These are phyloP conservation scores for Agrotis puta DNA, from an alignment of 2,888 invertebrate species.

Conservation along the genomic window DNA sequence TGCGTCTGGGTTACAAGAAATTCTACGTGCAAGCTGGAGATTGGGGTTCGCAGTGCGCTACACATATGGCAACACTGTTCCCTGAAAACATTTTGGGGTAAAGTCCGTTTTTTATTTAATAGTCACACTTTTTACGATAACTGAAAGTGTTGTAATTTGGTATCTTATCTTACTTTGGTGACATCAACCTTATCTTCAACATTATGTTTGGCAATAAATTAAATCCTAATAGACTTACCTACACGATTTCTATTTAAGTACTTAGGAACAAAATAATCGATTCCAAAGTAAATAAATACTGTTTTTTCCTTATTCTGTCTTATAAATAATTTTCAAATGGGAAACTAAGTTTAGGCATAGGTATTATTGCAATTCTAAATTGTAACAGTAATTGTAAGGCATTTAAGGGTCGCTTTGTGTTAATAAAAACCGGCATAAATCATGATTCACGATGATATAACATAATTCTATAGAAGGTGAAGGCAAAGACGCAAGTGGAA, in stretches of 20 bases:
- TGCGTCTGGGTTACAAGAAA: constrained; percentile 91
- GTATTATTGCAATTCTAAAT: not conserved
- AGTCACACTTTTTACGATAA: not conserved
- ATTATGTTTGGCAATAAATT: constrained; percentile 3
- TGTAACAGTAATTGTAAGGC: not conserved
- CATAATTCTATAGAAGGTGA: not conserved
- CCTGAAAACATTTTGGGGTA: constrained; percentile 91
- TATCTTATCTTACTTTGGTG: constrained; percentile 27
- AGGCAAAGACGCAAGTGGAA: not conserved
- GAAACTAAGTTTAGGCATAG: too few species aligned
- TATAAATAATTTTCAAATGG: not conserved
- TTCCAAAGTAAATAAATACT: not conserved
- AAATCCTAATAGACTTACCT: not conserved
- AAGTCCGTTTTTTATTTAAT: constrained; percentile 46
- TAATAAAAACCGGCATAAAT: not conserved
- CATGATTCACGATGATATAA: not conserved
- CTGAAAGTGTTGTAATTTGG: not conserved
- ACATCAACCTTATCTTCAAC: constrained; percentile 5
- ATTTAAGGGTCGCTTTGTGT: not conserved
- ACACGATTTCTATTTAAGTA: not conserved
- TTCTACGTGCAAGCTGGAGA: constrained; percentile 95
- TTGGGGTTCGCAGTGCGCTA: constrained; percentile 93
- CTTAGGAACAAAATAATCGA: constrained; percentile 1
- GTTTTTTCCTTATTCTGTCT: not conserved
- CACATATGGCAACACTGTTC: constrained; percentile 92